A percentile compares a stretch with the other conserved stretches of the same genome.
These are phyloP conservation scores for Drosophila fungiperda DNA, from an alignment of 2,888 invertebrate species.

Conservation along the genomic window DNA sequence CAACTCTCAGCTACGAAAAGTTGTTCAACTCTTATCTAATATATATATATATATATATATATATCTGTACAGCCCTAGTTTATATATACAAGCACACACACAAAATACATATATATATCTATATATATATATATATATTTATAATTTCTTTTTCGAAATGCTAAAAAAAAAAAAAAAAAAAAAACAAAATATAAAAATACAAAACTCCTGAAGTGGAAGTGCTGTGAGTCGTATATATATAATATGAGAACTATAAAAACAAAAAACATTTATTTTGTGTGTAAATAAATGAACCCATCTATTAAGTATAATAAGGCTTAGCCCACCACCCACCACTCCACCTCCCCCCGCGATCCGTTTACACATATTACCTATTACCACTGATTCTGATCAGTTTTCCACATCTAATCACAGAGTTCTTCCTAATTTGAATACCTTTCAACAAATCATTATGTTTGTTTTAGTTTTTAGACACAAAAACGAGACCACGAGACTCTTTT, in stretches of 20 bases:
- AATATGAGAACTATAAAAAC: conserved; percentile 25
- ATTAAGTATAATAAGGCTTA: conserved; percentile 41
- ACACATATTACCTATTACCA: too few species aligned
- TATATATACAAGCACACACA: conserved; percentile 41
- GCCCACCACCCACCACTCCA: conserved; percentile 28
- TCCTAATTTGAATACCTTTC: conserved; percentile 64
- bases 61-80: conserved; percentile 54
- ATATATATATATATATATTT: conserved; percentile 34
- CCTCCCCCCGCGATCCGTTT: conserved; percentile 9
- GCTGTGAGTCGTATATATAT: conserved; percentile 81
- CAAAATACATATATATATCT: conserved; percentile 19
- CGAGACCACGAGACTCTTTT: conserved; percentile 75
- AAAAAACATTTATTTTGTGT: conserved; percentile 8
- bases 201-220: conserved; percentile 80
- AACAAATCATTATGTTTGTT: conserved; percentile 31
- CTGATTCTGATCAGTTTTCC: conserved; percentile 23
- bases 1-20: conserved; percentile 48
- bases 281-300: conserved; percentile 15
- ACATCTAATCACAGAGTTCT: conserved; percentile 69
- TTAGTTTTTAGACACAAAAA: conserved; percentile 42
- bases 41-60: conserved; percentile 30
- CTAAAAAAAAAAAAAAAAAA: conserved; percentile 7
- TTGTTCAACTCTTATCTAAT: conserved; percentile 42
- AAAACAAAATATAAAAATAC: conserved; percentile 19
- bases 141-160: conserved; percentile 57